These are phyloP conservation scores for Scolopax bukidnonensis DNA, from an alignment of 2,797 vertebrate species.

Conservation along the genomic window DNA sequence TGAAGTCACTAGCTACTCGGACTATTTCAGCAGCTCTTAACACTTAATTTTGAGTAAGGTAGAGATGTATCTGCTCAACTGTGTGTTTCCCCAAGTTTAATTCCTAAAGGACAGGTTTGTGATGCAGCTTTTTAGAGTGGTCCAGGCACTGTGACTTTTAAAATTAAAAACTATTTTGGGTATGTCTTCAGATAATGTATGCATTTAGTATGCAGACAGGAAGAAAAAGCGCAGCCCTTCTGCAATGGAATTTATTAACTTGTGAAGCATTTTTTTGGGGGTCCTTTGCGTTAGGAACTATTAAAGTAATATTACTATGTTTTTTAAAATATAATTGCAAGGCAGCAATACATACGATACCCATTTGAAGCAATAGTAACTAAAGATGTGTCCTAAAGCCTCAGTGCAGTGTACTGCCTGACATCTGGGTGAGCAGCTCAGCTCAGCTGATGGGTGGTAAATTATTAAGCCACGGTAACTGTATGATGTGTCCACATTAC, in stretches of 20 bases:
- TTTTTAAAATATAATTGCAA: not conserved
- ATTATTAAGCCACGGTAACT: not conserved
- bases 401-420: not conserved
- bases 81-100: not conserved
- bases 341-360: not conserved
- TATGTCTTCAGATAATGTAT: not conserved
- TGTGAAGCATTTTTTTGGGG: not conserved
- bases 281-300: not conserved
- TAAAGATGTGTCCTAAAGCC: not conserved
- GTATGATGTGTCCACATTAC: not conserved
- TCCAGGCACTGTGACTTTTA: not conserved
- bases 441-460: not conserved
- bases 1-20: not conserved
- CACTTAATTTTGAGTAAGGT: not conserved
- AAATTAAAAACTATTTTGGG: not conserved
- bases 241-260: not conserved
- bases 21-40: not conserved
- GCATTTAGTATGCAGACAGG: not conserved
- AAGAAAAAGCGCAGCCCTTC: not conserved
- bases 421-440: not conserved
- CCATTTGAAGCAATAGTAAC: not conserved
- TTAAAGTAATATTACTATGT: not conserved
- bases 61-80: not conserved
- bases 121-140: not conserved
- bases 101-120: not conserved